These are phyloP conservation scores for Platycheirus albimanus DNA, from an alignment of 2,888 invertebrate species.

Conservation along the genomic window DNA sequence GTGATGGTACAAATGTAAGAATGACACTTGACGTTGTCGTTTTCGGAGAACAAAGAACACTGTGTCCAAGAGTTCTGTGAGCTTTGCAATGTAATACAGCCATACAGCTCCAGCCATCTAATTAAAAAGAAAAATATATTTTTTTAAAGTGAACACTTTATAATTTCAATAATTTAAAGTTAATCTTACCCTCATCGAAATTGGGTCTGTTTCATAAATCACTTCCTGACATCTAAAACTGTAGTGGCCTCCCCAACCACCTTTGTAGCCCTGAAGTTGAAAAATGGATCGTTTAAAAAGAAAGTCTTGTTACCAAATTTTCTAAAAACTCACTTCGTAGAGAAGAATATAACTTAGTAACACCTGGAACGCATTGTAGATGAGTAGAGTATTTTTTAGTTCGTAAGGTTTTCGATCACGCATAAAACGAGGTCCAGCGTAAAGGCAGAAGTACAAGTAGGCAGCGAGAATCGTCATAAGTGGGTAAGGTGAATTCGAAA, in stretches of 20 bases:
- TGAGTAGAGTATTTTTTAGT: conserved; percentile 89
- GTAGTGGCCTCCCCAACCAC: conserved; percentile 86
- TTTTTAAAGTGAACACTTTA: not conserved
- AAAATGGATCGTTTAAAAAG: not conserved
- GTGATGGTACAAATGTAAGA: conserved; percentile 94
- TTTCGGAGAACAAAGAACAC: conserved; percentile 93
- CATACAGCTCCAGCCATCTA: conserved; percentile 83
- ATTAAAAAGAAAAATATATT: conserved; percentile 20
- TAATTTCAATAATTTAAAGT: not conserved
- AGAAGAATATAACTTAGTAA: conserved; percentile 91
- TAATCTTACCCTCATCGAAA: conserved; percentile 84
- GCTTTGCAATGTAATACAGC: conserved; percentile 83
- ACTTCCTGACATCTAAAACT: conserved; percentile 88
- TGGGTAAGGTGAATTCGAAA: conserved; percentile 88
- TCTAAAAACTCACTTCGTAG: conserved; percentile 84
- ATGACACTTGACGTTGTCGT: conserved; percentile 91
- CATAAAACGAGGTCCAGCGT: conserved; percentile 94
- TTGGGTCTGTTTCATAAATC: conserved; percentile 86
- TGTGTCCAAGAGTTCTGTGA: conserved; percentile 82
- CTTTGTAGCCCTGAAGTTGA: conserved; percentile 83
- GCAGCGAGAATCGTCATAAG: conserved; percentile 87
- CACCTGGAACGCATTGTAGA: conserved; percentile 96
- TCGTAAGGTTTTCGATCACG: conserved; percentile 92
- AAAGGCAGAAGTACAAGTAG: conserved; percentile 89
- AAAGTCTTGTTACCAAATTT: no score